phyloP scores from a whole-genome alignment of 1,140 invertebrate genomes.

The Saccostrea cuccullata region DNA sequence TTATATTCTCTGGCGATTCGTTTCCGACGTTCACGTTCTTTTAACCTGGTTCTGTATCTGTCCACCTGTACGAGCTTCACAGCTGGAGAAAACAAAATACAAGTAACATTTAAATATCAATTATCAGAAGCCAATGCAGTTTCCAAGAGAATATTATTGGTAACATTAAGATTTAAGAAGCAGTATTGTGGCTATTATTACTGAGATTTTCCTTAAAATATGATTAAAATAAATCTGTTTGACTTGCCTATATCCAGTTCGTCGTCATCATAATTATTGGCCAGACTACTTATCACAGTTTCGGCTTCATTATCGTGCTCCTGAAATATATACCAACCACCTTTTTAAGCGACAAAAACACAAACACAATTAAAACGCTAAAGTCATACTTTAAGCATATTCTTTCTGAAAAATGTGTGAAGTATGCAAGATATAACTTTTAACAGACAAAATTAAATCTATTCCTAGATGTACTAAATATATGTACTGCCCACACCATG shows the following conservation, averaged over 20 bases:
- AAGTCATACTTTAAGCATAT: too few species aligned
- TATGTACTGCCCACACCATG: too few species aligned
- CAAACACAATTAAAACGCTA: too few species aligned
- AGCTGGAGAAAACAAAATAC: conserved; percentile 70
- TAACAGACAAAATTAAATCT: too few species aligned
- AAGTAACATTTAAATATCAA: neutral
- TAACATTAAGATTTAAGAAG: too few species aligned
- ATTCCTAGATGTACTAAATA: too few species aligned
- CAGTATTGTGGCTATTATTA: too few species aligned
- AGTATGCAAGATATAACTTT: too few species aligned
- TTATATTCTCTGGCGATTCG: conserved; percentile 84
- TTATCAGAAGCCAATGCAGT: neutral
- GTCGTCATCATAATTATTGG: conserved; percentile 89
- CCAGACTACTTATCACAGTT: conserved; percentile 89
- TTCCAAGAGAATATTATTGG: too few species aligned
- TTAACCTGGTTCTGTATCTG: conserved; percentile 90
- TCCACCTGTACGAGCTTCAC: conserved; percentile 90
- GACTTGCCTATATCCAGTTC: conserved; percentile 87
- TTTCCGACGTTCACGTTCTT: conserved; percentile 92
- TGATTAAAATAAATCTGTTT: neutral
- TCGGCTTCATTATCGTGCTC: conserved; percentile 96
- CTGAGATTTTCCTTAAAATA: too few species aligned
- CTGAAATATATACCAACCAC: conserved; percentile 49
- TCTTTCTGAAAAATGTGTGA: too few species aligned
- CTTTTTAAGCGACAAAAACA: too few species aligned